Evolutionary conservation across 2,888 invertebrate species (phyloP).

Genomic region (Coremacera marginata): DNA sequence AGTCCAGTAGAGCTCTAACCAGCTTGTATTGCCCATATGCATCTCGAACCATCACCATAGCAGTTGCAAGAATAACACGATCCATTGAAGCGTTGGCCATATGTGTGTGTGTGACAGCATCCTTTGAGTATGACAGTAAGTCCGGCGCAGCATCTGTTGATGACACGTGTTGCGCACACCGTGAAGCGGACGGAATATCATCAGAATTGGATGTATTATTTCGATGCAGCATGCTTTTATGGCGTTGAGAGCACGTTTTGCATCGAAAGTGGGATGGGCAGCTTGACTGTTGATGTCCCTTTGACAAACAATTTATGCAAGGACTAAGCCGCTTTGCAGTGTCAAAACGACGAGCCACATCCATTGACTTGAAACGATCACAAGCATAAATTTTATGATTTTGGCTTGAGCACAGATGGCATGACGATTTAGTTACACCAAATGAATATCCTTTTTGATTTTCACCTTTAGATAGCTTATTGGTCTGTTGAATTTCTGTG

Average conservation of each 20-base stretch:
- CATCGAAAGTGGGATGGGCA: not conserved
- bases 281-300: not conserved
- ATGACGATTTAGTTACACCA: too few relatives aligned
- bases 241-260: not conserved
- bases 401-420: not conserved
- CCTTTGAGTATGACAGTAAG: not conserved
- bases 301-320: conserved; percentile 15
- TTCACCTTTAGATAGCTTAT: too few relatives aligned
- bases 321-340: not conserved
- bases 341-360: not conserved
- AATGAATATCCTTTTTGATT: too few relatives aligned
- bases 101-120: conserved; percentile 31
- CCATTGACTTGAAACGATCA: not conserved
- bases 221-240: conserved; percentile 14
- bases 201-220: not conserved
- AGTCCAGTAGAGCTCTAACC: conserved; percentile 41
- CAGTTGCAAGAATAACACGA: conserved; percentile 44
- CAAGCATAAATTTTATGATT: not conserved
- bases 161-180: not conserved
- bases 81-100: conserved; percentile 30
- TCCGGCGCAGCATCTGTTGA: not conserved
- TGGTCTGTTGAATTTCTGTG: too few relatives aligned
- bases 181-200: too few relatives aligned
- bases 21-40: conserved; percentile 29
- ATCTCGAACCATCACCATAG: conserved; percentile 42